Conservation (phyloP, 2,113 vertebrate genomes). For the Platysternon megacephalum region DNA sequence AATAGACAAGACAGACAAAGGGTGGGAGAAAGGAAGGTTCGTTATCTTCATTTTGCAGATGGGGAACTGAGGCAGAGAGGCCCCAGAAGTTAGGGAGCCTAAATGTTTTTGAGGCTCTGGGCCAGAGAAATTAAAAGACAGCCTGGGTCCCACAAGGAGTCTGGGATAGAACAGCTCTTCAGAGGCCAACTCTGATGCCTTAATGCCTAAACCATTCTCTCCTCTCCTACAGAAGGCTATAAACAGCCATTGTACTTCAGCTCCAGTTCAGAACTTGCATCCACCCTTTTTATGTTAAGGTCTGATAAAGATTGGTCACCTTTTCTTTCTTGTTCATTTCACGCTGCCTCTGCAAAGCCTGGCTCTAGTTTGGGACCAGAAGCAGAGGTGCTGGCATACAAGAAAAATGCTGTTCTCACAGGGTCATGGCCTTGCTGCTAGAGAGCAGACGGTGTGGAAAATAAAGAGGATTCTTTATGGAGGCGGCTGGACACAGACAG, state of each 20-base stretch:
- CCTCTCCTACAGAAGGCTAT: too few species aligned
- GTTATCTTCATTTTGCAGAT: not conserved
- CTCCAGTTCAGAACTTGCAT: not conserved
- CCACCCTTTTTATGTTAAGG: not conserved
- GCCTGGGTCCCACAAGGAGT: too few species aligned
- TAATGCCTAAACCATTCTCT: too few species aligned
- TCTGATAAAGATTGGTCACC: not conserved
- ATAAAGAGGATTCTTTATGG: rapidly evolving
- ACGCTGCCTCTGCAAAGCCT: not conserved
- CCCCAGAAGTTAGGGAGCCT: not conserved
- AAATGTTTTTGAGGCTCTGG: too few species aligned
- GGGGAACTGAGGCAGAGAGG: not conserved
- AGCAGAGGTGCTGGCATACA: rapidly evolving
- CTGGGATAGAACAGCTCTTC: too few species aligned
- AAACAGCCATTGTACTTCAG: too few species aligned
- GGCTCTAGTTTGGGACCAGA: not conserved
- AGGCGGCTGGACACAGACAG: not conserved
- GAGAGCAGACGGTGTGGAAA: not conserved
- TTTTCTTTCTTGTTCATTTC: not conserved
- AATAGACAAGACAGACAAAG: not conserved
- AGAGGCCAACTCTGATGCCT: too few species aligned
- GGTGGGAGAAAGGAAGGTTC: not conserved
- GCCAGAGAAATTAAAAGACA: too few species aligned
- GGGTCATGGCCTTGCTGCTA: not conserved
- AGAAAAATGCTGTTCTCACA: not conserved